phyloP scores from a whole-genome alignment of 1,140 invertebrate species.

The Aphis gossypii region DNA sequence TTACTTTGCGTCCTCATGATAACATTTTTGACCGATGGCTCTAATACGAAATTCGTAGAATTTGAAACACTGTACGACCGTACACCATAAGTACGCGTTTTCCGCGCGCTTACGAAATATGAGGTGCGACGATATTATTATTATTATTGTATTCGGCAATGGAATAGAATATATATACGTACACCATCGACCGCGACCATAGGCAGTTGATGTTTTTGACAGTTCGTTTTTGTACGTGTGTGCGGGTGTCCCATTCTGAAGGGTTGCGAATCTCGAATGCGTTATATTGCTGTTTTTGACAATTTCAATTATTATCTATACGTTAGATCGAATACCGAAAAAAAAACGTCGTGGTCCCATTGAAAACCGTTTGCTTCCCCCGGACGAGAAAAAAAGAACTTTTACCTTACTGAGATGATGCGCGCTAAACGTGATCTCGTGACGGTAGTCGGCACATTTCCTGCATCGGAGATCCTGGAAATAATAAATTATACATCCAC shows the following conservation, averaged over 20 bases:
- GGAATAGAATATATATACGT: not conserved
- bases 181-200: not conserved
- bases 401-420: not conserved
- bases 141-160: not conserved
- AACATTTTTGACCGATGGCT: not conserved
- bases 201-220: constrained; percentile 36
- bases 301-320: constrained; percentile 53
- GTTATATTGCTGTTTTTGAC: constrained; percentile 46
- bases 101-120: not conserved
- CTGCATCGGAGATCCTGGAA: not conserved
- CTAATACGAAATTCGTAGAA: not conserved
- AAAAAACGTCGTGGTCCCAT: not conserved
- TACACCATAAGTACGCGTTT: not conserved
- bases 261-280: constrained; percentile 33
- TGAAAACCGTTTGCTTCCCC: not conserved
- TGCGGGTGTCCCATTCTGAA: not conserved
- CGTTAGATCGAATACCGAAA: constrained; percentile 10
- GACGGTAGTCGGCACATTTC: not conserved
- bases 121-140: not conserved
- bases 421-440: not conserved
- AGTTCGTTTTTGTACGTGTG: constrained; percentile 3
- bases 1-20: no score
- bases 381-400: not conserved
- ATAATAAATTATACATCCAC: not conserved
- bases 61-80: not conserved